Conservation (phyloP, 2,797 vertebrate species). For the Artibeus lituratus region DNA sequence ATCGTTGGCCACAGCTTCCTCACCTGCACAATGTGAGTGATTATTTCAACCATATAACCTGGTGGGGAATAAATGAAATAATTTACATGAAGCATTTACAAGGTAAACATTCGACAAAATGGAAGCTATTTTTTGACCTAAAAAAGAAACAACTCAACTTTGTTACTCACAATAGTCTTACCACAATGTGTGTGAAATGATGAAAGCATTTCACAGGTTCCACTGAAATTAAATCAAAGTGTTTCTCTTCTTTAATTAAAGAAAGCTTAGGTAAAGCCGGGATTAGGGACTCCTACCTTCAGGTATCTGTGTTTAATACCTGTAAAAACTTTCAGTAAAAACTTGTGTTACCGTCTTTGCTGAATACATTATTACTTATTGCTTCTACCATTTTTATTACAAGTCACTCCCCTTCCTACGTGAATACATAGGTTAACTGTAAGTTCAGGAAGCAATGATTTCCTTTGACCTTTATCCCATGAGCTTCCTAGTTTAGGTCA, state of each 20-base stretch:
- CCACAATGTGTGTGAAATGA: background rate
- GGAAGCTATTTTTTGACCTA: constrained; percentile 28
- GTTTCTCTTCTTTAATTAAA: constrained; percentile 64
- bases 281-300: constrained; percentile 30
- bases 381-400: background rate
- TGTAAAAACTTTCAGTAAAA: background rate
- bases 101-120: constrained; percentile 28
- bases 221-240: constrained; percentile 56
- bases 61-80: background rate
- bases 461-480: background rate
- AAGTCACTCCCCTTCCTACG: background rate
- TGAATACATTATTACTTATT: constrained; percentile 7
- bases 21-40: background rate
- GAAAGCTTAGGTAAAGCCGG: constrained; percentile 45
- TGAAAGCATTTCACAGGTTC: constrained; percentile 39
- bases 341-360: constrained; percentile 9
- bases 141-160: constrained; percentile 34
- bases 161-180: background rate
- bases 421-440: constrained; percentile 23
- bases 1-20: background rate
- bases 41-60: background rate
- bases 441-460: constrained; percentile 44
- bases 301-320: constrained; percentile 29
- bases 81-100: background rate
- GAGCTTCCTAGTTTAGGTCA: constrained; percentile 38